Conservation (phyloP, 2,888 invertebrate genomes). For the Hermaeophaga mercurialis region DNA sequence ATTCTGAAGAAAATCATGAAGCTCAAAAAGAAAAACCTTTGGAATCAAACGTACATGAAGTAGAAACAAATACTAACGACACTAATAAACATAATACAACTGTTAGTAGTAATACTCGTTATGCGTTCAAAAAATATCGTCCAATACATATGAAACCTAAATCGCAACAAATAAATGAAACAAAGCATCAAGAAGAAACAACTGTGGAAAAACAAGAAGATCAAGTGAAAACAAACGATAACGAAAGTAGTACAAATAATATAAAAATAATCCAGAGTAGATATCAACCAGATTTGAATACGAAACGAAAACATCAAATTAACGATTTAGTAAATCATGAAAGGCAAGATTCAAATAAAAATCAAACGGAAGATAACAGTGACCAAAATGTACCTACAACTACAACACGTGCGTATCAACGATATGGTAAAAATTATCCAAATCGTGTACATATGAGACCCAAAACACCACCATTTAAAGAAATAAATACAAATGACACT, state of each 20-base stretch:
- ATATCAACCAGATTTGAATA: too few relatives aligned
- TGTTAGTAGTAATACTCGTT: not conserved
- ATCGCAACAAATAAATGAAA: not conserved
- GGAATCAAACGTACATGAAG: too few relatives aligned
- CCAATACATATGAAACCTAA: not conserved
- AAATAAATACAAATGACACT: not conserved
- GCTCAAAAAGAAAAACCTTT: not conserved
- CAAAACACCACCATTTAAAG: not conserved
- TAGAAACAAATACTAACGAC: too few relatives aligned
- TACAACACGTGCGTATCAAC: not conserved
- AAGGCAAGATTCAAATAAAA: not conserved
- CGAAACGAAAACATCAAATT: too few relatives aligned
- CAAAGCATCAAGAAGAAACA: not conserved
- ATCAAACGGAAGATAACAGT: not conserved
- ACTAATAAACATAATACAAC: too few relatives aligned
- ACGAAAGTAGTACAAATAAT: not conserved
- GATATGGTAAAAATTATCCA: not conserved
- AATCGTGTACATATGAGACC: not conserved
- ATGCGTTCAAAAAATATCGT: not conserved
- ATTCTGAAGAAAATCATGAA: not conserved
- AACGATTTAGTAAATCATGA: too few relatives aligned
- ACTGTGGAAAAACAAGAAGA: too few relatives aligned
- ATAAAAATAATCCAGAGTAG: not conserved
- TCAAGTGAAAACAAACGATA: too few relatives aligned
- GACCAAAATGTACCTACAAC: not conserved